These are phyloP conservation scores for Sarcophilus harrisii DNA, from an alignment of 2,797 vertebrate species.

Conservation along the genomic window DNA sequence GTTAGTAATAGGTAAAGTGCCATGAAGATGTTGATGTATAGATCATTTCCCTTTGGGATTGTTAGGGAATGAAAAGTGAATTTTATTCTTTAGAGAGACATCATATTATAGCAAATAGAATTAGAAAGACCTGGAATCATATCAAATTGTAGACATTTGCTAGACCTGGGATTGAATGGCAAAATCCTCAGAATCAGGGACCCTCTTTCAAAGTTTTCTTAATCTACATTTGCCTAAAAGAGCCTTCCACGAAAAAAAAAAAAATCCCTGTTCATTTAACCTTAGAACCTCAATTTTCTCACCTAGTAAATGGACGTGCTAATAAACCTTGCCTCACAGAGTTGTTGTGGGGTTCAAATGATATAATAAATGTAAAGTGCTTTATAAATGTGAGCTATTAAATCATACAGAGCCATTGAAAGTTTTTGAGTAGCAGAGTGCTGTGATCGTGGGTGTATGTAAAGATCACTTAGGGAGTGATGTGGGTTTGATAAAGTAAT, in stretches of 20 bases:
- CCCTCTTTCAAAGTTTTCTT: background rate
- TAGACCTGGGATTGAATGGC: background rate
- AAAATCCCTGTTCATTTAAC: background rate
- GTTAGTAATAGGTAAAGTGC: background rate
- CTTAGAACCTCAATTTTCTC: background rate
- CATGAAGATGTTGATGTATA: background rate
- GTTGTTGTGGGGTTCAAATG: background rate
- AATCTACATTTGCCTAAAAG: background rate
- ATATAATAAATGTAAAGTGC: background rate
- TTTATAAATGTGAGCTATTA: background rate
- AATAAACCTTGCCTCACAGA: background rate
- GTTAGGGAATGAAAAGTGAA: background rate
- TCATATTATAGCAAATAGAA: background rate
- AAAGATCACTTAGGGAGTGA: background rate
- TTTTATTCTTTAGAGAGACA: background rate
- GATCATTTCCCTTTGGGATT: background rate
- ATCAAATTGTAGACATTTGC: background rate
- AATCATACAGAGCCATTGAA: background rate
- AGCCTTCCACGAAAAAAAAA: background rate
- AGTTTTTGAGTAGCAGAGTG: background rate
- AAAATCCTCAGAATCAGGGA: background rate
- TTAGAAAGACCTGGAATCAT: background rate
- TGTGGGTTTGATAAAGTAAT: background rate
- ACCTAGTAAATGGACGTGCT: background rate
- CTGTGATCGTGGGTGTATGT: background rate